A percentile compares a stretch with the other conserved stretches of the same genome.
Conservation (phyloP, 2,797 vertebrate genomes). For the Glossophaga mutica region DNA sequence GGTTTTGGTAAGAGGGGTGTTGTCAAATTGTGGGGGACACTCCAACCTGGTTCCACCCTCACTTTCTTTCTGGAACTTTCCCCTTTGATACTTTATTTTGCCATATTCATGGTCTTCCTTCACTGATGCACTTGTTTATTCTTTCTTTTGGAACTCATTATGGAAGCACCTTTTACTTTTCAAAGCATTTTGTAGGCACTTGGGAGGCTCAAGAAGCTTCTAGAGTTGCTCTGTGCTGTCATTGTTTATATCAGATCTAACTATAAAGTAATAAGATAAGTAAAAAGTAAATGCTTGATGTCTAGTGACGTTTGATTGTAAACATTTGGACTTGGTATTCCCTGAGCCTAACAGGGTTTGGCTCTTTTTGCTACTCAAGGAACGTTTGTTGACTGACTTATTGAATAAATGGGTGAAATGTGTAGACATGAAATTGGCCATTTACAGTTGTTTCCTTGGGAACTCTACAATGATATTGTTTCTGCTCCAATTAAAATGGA, state of each 20-base stretch:
- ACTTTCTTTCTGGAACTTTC: background rate
- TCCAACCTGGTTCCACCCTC: accelerated
- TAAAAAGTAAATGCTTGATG: background rate
- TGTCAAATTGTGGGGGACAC: background rate
- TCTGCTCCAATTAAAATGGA: background rate
- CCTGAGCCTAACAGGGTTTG: background rate
- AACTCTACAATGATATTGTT: background rate
- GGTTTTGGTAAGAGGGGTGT: background rate
- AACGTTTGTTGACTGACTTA: background rate
- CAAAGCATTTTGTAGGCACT: background rate
- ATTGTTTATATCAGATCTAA: background rate
- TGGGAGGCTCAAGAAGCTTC: background rate
- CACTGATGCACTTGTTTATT: background rate
- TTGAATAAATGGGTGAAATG: background rate
- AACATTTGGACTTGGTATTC: background rate
- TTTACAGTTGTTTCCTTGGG: background rate
- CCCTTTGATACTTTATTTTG: background rate
- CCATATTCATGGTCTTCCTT: background rate
- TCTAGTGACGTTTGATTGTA: background rate
- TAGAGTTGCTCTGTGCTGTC: background rate
- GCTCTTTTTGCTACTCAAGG: background rate
- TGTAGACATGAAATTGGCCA: background rate
- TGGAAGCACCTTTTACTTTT: background rate
- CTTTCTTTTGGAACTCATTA: background rate
- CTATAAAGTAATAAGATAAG: background rate